phyloP scores from a whole-genome alignment of 2,797 vertebrate genomes.

The Rallus crepitans region DNA sequence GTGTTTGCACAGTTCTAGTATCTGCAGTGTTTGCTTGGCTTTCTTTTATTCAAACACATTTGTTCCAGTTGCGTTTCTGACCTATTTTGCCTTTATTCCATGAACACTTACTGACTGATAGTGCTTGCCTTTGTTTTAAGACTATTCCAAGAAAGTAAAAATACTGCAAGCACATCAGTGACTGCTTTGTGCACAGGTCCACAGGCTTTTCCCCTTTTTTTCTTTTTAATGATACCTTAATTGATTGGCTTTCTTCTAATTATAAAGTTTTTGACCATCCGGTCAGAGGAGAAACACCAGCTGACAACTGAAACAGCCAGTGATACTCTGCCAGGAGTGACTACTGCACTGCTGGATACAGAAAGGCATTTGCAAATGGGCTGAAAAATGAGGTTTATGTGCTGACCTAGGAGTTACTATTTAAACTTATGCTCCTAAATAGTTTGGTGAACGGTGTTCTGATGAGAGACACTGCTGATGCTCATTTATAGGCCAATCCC shows the following conservation, averaged over 20 bases:
- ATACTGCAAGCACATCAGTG: not conserved
- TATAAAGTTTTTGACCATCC: not conserved
- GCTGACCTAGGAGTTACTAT: not conserved
- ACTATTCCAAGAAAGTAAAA: not conserved
- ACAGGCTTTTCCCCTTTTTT: not conserved
- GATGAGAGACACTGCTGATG: not conserved
- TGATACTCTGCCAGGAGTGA: not conserved
- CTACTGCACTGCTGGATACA: not conserved
- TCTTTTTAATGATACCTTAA: not conserved
- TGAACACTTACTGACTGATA: not conserved
- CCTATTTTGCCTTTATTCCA: conserved; percentile 39
- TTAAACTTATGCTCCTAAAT: not conserved
- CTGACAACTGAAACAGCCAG: not conserved
- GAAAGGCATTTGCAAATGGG: not conserved
- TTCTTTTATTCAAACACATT: conserved; percentile 53
- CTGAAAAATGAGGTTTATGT: not conserved
- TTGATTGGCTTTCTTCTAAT: not conserved
- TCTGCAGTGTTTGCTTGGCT: conserved; percentile 32
- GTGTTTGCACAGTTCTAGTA: conserved; percentile 40
- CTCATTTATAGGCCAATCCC: not conserved
- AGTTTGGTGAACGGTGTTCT: not conserved
- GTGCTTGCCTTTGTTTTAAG: not conserved
- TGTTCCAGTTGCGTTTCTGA: conserved; percentile 41
- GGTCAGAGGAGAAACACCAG: not conserved
- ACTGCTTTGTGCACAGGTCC: not conserved